phyloP scores from a whole-genome alignment of 2,888 invertebrate species.

The Acleris sparsana region DNA sequence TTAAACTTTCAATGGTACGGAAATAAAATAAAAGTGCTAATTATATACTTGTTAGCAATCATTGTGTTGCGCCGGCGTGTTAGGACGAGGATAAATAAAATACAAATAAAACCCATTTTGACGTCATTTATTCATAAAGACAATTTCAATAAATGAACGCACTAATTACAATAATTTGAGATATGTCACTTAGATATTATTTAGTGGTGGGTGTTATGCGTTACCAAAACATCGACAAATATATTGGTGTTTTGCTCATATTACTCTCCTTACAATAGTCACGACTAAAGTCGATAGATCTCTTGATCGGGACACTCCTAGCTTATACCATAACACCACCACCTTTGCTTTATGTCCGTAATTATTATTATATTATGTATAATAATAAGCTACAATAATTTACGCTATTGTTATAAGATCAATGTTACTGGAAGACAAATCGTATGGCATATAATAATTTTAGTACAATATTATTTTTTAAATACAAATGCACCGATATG shows the following conservation, averaged over 20 bases:
- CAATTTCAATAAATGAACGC: slow-evolving; percentile 82
- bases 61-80: too few relatives aligned
- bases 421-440: slow-evolving; percentile 84
- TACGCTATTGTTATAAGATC: slow-evolving; percentile 81
- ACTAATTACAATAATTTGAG: slow-evolving; percentile 83
- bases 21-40: too few relatives aligned
- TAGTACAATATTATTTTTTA: slow-evolving; percentile 69
- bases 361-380: slow-evolving; percentile 65
- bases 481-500: slow-evolving; percentile 79
- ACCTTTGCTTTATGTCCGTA: slow-evolving; percentile 60
- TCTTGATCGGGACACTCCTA: slow-evolving; percentile 22
- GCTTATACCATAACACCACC: slow-evolving; percentile 59
- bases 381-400: slow-evolving; percentile 80
- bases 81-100: slow-evolving; percentile 36
- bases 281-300: slow-evolving; percentile 35
- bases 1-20: slow-evolving; percentile 1
- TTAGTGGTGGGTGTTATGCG: slow-evolving; percentile 65
- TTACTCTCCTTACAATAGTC: slow-evolving; percentile 41
- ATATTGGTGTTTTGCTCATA: slow-evolving; percentile 49
- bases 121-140: slow-evolving; percentile 83
- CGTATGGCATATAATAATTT: slow-evolving; percentile 82
- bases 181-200: slow-evolving; percentile 79
- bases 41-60: too few relatives aligned
- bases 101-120: slow-evolving; percentile 50
- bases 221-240: slow-evolving; percentile 42